phyloP scores from a whole-genome alignment of 2,113 vertebrate genomes.

The Lynx canadensis region DNA sequence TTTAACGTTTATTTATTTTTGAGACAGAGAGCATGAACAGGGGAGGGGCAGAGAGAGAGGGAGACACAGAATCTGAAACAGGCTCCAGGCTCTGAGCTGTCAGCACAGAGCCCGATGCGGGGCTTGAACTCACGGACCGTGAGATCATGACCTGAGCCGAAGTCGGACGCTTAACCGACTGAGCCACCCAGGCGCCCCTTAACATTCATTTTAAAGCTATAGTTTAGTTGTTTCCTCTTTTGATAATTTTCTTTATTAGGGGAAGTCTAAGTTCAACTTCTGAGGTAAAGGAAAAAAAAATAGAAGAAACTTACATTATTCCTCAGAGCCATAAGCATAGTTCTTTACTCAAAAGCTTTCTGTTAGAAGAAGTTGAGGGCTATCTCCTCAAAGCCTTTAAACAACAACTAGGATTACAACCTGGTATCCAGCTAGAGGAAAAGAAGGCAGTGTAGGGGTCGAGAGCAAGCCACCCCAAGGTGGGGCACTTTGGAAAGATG shows the following conservation, averaged over 20 bases:
- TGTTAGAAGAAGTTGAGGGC: background rate
- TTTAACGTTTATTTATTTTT: too few species aligned
- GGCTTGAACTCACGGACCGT: too few species aligned
- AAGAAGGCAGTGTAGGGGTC: background rate
- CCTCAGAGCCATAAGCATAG: background rate
- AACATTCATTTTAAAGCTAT: background rate
- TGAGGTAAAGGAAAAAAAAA: background rate
- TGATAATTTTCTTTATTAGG: background rate
- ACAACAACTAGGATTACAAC: accelerated
- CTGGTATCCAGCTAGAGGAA: background rate
- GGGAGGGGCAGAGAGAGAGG: too few species aligned
- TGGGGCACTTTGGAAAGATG: background rate
- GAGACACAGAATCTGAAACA: too few species aligned
- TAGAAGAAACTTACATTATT: background rate
- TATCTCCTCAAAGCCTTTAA: background rate
- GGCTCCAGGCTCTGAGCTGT: too few species aligned
- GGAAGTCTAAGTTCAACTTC: background rate
- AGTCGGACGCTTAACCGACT: too few species aligned
- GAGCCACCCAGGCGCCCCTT: background rate
- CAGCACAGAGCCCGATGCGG: too few species aligned
- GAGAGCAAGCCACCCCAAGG: background rate
- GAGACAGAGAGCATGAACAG: too few species aligned
- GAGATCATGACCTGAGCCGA: too few species aligned
- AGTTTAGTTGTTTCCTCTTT: background rate
- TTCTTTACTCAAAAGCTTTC: background rate